Evolutionary conservation across 2,113 vertebrate species (phyloP).

Genomic region (Lutjanus erythropterus): DNA sequence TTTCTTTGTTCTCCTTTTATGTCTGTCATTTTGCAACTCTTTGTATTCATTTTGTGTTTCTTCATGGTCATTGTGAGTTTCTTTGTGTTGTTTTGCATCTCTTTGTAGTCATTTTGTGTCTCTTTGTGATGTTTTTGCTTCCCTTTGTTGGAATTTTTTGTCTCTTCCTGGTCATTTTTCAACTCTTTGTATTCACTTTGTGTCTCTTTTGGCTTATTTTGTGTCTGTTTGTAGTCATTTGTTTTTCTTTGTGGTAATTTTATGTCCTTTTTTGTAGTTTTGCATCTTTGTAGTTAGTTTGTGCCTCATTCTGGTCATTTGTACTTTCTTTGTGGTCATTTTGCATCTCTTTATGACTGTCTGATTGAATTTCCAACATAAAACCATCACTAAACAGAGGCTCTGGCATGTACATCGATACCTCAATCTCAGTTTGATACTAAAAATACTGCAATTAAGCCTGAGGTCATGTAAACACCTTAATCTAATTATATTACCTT

Average conservation of each 20-base stretch:
- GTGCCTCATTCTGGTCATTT: not conserved
- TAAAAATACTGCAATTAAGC: slow-evolving; percentile 33
- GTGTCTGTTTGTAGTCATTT: not conserved
- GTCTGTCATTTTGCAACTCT: not conserved
- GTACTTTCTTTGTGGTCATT: fast-evolving
- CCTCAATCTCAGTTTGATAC: slow-evolving; percentile 18
- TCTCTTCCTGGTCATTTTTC: not conserved
- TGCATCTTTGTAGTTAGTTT: not conserved
- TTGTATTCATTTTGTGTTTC: not conserved
- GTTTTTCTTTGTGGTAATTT: not conserved
- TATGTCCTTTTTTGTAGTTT: not conserved
- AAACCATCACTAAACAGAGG: not conserved
- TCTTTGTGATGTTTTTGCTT: not conserved
- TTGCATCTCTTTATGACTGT: fast-evolving
- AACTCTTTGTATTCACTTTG: no score
- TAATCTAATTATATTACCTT: slow-evolving; percentile 65
- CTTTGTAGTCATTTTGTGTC: not conserved
- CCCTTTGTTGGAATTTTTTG: not conserved
- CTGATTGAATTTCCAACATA: not conserved
- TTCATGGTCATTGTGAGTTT: not conserved
- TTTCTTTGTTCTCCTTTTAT: not conserved
- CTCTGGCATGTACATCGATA: not conserved
- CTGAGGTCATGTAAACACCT: slow-evolving; percentile 54
- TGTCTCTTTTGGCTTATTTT: not conserved
- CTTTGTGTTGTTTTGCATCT: not conserved